Evolutionary conservation across 2,888 invertebrate genomes (phyloP), one percentile per base, ranked within the genome.

Genomic region (Scrobipalpa costella): DNA sequence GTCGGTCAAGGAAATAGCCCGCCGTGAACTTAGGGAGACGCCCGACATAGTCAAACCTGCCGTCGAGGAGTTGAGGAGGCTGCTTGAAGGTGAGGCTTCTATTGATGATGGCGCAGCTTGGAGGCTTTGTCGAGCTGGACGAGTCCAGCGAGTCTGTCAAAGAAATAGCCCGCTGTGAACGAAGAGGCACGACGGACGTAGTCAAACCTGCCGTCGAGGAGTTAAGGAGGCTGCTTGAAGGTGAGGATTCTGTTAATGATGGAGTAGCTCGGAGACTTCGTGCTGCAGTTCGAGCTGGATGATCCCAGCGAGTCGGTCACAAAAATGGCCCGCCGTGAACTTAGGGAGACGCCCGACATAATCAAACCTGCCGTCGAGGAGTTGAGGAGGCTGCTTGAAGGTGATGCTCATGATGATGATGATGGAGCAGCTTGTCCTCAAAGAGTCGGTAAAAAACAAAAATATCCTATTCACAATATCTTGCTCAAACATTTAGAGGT

Each of bases 211-310:
- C 94, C 19, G 76, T 94, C 0, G 88, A 85, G 36, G 92, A 93
- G 68, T 85, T 95, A 0, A 90, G 85, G 68, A 92, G 93, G 71
- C 79, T 95, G 57, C 86, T 95, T 3, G 92, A 92, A 93, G 94
- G 95, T 95, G 71, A n/a, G 27, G 7, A 2, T 36, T 36, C 7
- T 9, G 1, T 7, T 95, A 66, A 95, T 96, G 7, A 92, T 92
- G 0, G 84, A 96, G 40, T 93, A 94, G 81, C 83, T 96, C 52
- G 96, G 95, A 1, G 93, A 93, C 71, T 94, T 93, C 77, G 86
- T 92, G 7, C 90, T 95, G 44, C 92, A 94, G 74, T 93, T 97
- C 70, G 96, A 97, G 77, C 82, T 96, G 63, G 94, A 94, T 0
- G 93, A 94, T 38, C 92, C 94, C 0, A 83, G 89, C 13, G 91